These are phyloP conservation scores for Scolopax bukidnonensis DNA, from an alignment of 2,797 vertebrate genomes.

Conservation along the genomic window DNA sequence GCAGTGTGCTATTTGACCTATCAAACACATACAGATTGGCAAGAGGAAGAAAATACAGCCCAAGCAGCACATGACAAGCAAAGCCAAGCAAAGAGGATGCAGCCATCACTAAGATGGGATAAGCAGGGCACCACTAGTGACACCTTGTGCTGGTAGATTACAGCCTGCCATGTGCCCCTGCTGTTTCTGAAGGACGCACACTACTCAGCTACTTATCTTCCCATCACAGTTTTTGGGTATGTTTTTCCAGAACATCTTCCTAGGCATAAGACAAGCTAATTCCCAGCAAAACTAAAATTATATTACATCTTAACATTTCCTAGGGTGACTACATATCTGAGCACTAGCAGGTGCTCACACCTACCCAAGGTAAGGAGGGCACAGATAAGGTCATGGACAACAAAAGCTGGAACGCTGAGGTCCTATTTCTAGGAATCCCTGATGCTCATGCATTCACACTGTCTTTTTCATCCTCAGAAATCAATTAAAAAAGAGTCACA, in stretches of 20 bases:
- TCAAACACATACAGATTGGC: not conserved
- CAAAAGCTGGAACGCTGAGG: not conserved
- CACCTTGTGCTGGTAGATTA: not conserved
- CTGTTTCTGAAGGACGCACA: not conserved
- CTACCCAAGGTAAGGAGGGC: not conserved
- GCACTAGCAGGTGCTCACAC: not conserved
- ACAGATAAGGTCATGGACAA: rapidly evolving
- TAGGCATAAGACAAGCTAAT: not conserved
- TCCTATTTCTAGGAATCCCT: not conserved
- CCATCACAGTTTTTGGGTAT: not conserved
- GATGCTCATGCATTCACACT: not conserved
- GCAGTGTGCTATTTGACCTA: not conserved
- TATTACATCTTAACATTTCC: not conserved
- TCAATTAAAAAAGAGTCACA: not conserved
- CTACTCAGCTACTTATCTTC: not conserved
- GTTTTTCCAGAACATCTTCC: not conserved
- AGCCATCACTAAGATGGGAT: not conserved
- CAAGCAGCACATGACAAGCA: not conserved
- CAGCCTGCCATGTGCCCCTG: not conserved
- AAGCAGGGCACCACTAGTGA: not conserved
- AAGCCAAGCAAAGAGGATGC: not conserved
- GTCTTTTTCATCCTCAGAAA: not conserved
- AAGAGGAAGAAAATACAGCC: not conserved
- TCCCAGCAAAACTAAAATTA: not conserved
- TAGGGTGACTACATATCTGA: not conserved